Evolutionary conservation across 2,888 invertebrate species (phyloP), one percentile per base, ranked within the genome.

Genomic region (Cheilosia urbana): DNA sequence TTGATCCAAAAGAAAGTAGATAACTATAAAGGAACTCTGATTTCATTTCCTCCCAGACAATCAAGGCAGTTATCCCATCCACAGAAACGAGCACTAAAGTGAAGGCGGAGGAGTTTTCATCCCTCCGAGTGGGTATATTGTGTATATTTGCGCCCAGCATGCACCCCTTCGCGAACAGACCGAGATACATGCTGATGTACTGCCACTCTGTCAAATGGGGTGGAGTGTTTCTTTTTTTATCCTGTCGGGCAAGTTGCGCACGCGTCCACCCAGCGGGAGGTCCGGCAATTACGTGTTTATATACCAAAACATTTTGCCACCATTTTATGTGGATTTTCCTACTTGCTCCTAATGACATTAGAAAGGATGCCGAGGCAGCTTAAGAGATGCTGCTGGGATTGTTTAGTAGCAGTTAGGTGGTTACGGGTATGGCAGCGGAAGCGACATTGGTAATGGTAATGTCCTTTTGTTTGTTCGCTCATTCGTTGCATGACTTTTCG

Each of bases 281-380:
- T 89, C 89, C 88, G 81, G 88, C 88, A 88, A 89, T 88, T 88
- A 88, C 82, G 79, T 82, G 82, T 87, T 87, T 87, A 87, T 87
- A 75, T 87, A 87, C 87, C 87, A 87, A 87, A 87, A 87, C 87
- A 87, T 87, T 87, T 87, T 87, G 82, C 87, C 87, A 87, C 87
- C 87, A 87, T 87, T 87, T 87, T 87, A 87, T 82, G 87, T 87
- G 87, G 82, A 87, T 75, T 87, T 87, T 82, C 77, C 87, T 82
- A 82, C 69, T 82, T 82, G 58, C 66, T 55, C 73, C 51, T 87
- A 87, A 87, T 77, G 77, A 82, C 68, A 82, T 87, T 87, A 87
- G 63, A 73, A 77, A 68, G 51, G 72, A 62, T 60, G 63, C 53
- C 65, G 47, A 72, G 58, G 42, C 75, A 30, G 17, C 51, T 19